phyloP scores from a whole-genome alignment of 2,113 vertebrate species.

The Micronycteris hirsuta region DNA sequence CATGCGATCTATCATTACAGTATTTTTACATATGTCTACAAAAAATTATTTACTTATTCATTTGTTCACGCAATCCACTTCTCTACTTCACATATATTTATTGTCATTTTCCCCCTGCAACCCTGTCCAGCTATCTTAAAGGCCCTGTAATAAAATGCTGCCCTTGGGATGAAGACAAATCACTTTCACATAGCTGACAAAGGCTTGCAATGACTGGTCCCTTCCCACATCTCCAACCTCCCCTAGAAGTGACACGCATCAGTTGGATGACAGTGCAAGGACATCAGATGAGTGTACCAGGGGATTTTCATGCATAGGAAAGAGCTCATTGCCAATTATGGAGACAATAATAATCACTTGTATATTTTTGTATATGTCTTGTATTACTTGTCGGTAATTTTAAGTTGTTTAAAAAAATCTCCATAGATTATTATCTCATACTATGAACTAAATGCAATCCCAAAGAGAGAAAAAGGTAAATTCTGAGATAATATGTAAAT shows the following conservation, averaged over 20 bases:
- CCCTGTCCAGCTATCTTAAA: neutral
- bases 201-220: neutral
- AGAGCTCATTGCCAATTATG: no score
- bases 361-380: neutral
- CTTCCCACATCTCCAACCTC: neutral
- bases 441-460: neutral
- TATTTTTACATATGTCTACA: neutral
- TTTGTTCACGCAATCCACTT: neutral
- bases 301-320: neutral
- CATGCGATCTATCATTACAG: neutral
- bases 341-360: no score
- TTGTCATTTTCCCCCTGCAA: fast-evolving
- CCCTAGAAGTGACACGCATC: neutral
- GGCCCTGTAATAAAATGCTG: fast-evolving
- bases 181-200: neutral
- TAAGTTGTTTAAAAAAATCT: neutral
- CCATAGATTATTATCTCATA: neutral
- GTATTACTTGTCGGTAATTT: neutral
- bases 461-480: neutral
- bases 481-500: neutral
- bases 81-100: neutral
- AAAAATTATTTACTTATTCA: neutral
- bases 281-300: neutral
- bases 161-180: neutral
- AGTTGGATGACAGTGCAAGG: fast-evolving